A percentile compares a stretch with the other conserved stretches of the same genome.
Conservation (phyloP, 2,888 invertebrate genomes). For the Pristionchus mayeri region DNA sequence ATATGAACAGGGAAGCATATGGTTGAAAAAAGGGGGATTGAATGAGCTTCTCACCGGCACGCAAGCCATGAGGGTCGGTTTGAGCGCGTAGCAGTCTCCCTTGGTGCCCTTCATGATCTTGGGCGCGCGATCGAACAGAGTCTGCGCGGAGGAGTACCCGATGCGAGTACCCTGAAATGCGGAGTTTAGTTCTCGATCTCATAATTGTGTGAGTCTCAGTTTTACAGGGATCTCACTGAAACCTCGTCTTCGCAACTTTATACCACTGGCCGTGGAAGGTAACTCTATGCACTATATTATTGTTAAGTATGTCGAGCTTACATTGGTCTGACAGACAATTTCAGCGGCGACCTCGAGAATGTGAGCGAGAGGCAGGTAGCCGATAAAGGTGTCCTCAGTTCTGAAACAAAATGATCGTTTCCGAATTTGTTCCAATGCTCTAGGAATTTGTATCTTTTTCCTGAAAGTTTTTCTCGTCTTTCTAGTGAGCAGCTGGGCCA, state of each 20-base stretch:
- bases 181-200: too few species aligned
- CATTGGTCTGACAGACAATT: slow-evolving; percentile 70
- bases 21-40: too few species aligned
- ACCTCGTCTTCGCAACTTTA: too few species aligned
- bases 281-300: too few species aligned
- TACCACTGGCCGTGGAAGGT: too few species aligned
- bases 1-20: too few species aligned
- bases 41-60: slow-evolving; percentile 87
- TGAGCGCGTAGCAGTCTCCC: slow-evolving; percentile 92
- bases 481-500: too few species aligned
- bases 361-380: slow-evolving; percentile 95
- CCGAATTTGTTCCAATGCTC: too few species aligned
- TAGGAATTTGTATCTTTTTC: too few species aligned
- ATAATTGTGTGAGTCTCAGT: too few species aligned
- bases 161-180: slow-evolving; percentile 83
- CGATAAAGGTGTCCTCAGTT: slow-evolving; percentile 87
- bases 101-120: slow-evolving; percentile 95
- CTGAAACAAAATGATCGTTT: slow-evolving; percentile 56
- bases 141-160: slow-evolving; percentile 95
- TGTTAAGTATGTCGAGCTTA: too few species aligned
- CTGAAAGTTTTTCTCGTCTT: not conserved
- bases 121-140: slow-evolving; percentile 83
- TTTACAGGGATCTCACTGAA: too few species aligned
- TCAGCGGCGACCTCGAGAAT: slow-evolving; percentile 95
- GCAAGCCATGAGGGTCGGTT: slow-evolving; percentile 94